phyloP scores from a whole-genome alignment of 2,888 invertebrate genomes.

The Metallyticus violacea region DNA sequence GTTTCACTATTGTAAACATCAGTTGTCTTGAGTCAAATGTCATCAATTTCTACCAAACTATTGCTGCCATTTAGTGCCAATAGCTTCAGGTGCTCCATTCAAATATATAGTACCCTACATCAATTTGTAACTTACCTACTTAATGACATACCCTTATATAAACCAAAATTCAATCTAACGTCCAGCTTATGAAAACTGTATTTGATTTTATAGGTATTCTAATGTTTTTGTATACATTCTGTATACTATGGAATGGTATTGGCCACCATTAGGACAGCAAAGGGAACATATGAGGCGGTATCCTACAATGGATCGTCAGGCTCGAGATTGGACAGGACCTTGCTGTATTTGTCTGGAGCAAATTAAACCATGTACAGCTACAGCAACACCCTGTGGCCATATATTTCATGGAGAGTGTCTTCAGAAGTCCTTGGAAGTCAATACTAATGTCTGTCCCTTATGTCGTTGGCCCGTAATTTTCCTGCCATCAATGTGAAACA shows the following conservation, averaged over 20 bases:
- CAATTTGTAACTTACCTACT: too few species aligned
- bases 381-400: constrained; percentile 3
- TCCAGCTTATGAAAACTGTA: too few species aligned
- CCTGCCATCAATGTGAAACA: background rate
- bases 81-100: too few species aligned
- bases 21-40: too few species aligned
- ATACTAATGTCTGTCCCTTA: background rate
- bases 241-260: constrained; percentile 1
- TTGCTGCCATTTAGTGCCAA: too few species aligned
- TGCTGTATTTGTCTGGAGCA: constrained; percentile 6
- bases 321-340: constrained; percentile 2
- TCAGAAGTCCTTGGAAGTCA: background rate
- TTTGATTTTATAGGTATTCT: background rate
- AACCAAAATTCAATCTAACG: too few species aligned
- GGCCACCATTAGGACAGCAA: constrained; percentile 5
- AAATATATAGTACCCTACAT: too few species aligned
- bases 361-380: constrained; percentile 1
- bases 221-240: constrained; percentile 1
- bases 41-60: too few species aligned
- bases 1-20: too few species aligned
- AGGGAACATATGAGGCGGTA: background rate
- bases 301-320: background rate
- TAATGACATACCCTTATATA: too few species aligned
- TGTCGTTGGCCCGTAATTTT: background rate
- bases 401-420: constrained; percentile 11